phyloP scores from a whole-genome alignment of 1,140 invertebrate species.

The Drosophila sulfurigaster region DNA sequence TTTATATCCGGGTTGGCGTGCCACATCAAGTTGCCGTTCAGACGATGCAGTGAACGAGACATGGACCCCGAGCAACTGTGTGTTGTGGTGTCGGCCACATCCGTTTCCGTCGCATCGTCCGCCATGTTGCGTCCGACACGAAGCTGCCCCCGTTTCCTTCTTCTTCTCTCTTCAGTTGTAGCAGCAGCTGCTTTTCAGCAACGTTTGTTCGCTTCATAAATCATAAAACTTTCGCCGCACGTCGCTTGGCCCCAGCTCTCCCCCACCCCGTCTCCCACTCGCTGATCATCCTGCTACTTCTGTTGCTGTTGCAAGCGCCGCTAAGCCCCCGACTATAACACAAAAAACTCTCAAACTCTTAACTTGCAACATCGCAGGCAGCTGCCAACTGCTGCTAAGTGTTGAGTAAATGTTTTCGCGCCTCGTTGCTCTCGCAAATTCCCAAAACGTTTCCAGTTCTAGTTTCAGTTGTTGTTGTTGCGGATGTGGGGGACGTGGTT shows the following conservation, averaged over 20 bases:
- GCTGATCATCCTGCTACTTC: conserved; percentile 4
- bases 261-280: background rate
- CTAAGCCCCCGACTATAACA: conserved; percentile 1
- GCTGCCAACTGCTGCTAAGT: conserved; percentile 73
- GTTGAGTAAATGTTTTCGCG: conserved; percentile 83
- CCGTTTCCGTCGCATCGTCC: conserved; percentile 56
- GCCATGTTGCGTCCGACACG: conserved; percentile 41
- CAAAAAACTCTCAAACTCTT: conserved; percentile 26
- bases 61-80: conserved; percentile 20
- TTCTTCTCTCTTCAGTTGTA: too few species aligned
- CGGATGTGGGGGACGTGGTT: conserved; percentile 70
- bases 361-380: conserved; percentile 42
- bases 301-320: conserved; percentile 1
- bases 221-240: conserved; percentile 77
- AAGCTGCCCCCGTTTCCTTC: background rate
- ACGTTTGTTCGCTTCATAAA: conserved; percentile 71
- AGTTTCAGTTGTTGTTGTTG: conserved; percentile 26
- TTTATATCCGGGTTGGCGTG: conserved; percentile 67
- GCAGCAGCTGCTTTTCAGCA: conserved; percentile 62
- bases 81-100: conserved; percentile 47
- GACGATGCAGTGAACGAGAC: background rate
- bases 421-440: conserved; percentile 73
- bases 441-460: conserved; percentile 60
- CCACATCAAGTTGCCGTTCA: conserved; percentile 24
- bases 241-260: conserved; percentile 33